Percentiles rank a stretch among this genome's conserved stretches.
These are phyloP conservation scores for Arizona elegans DNA, from an alignment of 2,113 vertebrate species.

Conservation along the genomic window DNA sequence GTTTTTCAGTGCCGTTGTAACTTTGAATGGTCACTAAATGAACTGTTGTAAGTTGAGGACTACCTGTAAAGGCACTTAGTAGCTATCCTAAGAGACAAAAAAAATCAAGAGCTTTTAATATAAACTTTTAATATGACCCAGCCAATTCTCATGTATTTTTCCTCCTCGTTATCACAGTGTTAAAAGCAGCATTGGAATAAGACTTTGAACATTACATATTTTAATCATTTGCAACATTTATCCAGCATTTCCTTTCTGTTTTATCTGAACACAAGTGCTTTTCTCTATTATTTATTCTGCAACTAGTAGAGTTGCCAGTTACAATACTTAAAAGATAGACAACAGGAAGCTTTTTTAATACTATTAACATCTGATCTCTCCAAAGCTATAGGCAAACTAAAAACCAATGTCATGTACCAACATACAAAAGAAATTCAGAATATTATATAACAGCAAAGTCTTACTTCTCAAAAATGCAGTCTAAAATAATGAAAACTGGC, in stretches of 20 bases:
- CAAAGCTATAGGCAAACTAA: background rate
- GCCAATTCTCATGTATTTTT: background rate
- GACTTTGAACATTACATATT: background rate
- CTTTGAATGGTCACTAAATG: too few relatives aligned
- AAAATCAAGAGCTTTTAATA: too few relatives aligned
- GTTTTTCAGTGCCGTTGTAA: too few relatives aligned
- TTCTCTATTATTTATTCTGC: background rate
- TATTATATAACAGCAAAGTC: background rate
- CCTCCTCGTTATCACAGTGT: background rate
- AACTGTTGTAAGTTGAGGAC: too few relatives aligned
- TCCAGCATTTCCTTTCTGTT: background rate
- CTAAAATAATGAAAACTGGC: background rate
- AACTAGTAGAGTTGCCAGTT: background rate
- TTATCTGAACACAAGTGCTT: background rate
- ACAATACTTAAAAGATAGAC: background rate
- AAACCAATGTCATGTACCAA: background rate
- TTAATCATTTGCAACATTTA: background rate
- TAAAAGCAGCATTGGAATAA: background rate
- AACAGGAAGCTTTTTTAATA: background rate
- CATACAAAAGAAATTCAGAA: background rate
- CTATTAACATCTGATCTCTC: background rate
- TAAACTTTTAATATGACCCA: background rate
- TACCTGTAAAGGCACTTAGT: background rate
- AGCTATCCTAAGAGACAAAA: background rate
- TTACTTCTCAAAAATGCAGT: background rate